Conservation (phyloP, 2,113 vertebrate species). For the Coreoperca whiteheadi region DNA sequence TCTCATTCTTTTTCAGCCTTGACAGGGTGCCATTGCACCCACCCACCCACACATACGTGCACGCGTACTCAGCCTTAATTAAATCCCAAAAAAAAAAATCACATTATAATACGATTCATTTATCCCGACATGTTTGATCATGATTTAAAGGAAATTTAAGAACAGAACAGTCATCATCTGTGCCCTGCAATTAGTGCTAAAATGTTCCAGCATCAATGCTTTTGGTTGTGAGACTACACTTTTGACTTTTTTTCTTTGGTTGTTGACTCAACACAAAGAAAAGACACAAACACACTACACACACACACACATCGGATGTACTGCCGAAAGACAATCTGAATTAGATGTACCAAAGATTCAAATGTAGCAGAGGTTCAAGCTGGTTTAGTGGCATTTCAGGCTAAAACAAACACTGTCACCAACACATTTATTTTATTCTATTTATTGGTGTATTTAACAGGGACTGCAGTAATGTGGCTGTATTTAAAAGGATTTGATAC, state of each 20-base stretch:
- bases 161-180: constrained; percentile 15
- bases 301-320: not conserved
- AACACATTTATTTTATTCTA: not conserved
- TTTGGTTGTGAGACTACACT: not conserved
- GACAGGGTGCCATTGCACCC: not conserved
- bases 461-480: too few relatives aligned
- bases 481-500: not conserved
- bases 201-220: not conserved
- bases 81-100: constrained; percentile 31
- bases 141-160: constrained; percentile 40
- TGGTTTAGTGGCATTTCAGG: not conserved
- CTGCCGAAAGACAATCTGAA: not conserved
- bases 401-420: too few relatives aligned
- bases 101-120: constrained; percentile 30
- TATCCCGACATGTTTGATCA: constrained; percentile 23
- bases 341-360: too few relatives aligned
- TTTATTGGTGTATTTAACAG: too few relatives aligned
- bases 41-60: not conserved
- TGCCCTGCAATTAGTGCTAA: constrained; percentile 17
- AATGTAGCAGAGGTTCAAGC: not conserved
- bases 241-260: not conserved
- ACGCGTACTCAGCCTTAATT: constrained; percentile 17
- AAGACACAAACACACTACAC: not conserved
- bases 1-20: constrained; percentile 1
- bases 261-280: not conserved